Evolutionary conservation across 2,888 invertebrate genomes (phyloP).

Genomic region (Perithous albicinctus): DNA sequence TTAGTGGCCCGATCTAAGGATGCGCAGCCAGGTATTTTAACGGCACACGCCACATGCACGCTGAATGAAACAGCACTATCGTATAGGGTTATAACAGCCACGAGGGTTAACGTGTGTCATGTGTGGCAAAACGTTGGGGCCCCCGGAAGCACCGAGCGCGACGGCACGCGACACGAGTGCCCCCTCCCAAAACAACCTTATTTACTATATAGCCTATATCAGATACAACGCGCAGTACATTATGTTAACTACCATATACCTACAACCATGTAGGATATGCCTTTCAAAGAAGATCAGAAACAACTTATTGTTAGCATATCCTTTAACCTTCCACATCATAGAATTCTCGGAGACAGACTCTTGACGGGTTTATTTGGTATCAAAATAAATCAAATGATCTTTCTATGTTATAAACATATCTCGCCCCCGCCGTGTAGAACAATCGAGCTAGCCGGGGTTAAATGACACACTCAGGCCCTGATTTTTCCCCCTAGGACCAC

Average conservation of each 20-base stretch:
- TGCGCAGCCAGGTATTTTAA: background rate
- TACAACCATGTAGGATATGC: background rate
- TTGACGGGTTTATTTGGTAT: background rate
- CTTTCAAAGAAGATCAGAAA: background rate
- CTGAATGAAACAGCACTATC: slow-evolving; percentile 3
- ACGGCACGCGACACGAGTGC: slow-evolving; percentile 78
- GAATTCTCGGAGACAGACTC: background rate
- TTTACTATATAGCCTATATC: slow-evolving; percentile 2
- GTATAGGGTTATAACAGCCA: slow-evolving; percentile 50
- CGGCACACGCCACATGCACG: background rate
- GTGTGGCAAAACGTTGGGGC: slow-evolving; percentile 79
- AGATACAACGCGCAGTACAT: background rate
- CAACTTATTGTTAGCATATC: background rate
- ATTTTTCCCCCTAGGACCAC: no score
- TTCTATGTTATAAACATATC: no score
- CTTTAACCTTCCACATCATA: background rate
- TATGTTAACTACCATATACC: background rate
- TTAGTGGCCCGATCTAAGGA: slow-evolving; percentile 4
- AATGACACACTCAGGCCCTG: no score
- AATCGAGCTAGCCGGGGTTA: no score
- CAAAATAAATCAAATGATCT: no score
- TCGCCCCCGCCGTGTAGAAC: no score
- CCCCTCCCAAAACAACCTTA: slow-evolving; percentile 30
- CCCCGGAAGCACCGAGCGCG: slow-evolving; percentile 73
- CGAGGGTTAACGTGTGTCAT: slow-evolving; percentile 76